Percentiles rank a stretch among this genome's conserved stretches.
Evolutionary conservation across 2,888 invertebrate species (phyloP).

Genomic region (Diarsia mendica): DNA sequence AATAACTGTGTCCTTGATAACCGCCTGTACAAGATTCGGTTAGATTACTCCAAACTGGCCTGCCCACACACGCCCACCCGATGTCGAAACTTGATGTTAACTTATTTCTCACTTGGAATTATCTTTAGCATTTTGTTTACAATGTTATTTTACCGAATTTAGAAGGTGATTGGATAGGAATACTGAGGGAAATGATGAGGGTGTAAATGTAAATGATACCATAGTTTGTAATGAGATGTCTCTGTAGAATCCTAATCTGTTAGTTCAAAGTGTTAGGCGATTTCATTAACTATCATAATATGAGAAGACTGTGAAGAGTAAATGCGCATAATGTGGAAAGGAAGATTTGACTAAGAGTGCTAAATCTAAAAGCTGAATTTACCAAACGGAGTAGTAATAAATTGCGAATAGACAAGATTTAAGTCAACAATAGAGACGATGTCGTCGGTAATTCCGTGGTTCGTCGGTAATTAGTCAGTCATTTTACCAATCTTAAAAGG

Average conservation of each 20-base stretch:
- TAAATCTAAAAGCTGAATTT: not conserved
- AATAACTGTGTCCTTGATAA: constrained; percentile 56
- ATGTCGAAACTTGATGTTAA: constrained; percentile 51
- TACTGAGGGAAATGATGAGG: not conserved
- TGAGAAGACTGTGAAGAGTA: not conserved
- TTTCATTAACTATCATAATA: not conserved
- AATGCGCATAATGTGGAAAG: not conserved
- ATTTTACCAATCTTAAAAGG: not conserved
- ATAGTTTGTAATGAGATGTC: not conserved
- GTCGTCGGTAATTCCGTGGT: no score
- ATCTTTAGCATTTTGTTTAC: constrained; percentile 36
- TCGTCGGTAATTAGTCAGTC: not conserved
- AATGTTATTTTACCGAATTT: constrained; percentile 13
- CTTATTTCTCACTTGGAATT: constrained; percentile 23
- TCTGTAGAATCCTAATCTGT: not conserved
- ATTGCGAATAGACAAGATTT: not conserved
- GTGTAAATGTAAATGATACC: constrained; percentile 1
- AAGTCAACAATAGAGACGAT: not conserved
- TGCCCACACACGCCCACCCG: constrained; percentile 68
- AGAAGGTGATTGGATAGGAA: not conserved
- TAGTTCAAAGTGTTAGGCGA: not conserved
- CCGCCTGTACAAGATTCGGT: constrained; percentile 52
- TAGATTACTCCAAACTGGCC: constrained; percentile 53
- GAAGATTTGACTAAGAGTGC: not conserved
- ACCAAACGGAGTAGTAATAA: not conserved